Conservation (phyloP, 2,113 vertebrate species). For the Alethe diademata region DNA sequence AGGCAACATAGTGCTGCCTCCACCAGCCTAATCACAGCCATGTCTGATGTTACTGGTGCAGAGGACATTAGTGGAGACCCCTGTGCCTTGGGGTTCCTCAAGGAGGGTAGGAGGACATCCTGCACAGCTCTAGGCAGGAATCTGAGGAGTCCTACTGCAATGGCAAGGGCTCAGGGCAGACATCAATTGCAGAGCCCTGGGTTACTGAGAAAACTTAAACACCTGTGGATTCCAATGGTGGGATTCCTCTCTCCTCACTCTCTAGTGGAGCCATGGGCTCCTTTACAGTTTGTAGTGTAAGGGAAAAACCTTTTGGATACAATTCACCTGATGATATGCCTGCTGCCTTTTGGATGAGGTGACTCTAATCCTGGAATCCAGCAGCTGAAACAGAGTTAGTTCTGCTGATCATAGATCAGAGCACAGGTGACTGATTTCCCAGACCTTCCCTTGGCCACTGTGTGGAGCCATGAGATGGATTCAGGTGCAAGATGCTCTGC, state of each 20-base stretch:
- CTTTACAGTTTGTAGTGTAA: not conserved
- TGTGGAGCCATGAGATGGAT: not conserved
- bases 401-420: not conserved
- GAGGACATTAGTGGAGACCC: not conserved
- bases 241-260: not conserved
- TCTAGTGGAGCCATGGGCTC: not conserved
- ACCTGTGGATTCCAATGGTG: not conserved
- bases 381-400: not conserved
- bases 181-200: not conserved
- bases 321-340: not conserved
- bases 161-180: not conserved
- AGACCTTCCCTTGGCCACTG: not conserved
- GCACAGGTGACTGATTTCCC: not conserved
- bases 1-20: not conserved
- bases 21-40: not conserved
- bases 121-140: not conserved
- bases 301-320: not conserved
- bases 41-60: not conserved
- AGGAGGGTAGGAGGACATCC: not conserved
- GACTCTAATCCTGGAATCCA: not conserved
- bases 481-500: not conserved
- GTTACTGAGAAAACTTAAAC: not conserved
- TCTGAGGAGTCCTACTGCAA: not conserved
- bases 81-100: not conserved
- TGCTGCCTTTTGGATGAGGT: not conserved